These are phyloP conservation scores for Ifrita kowaldi DNA, from an alignment of 2,113 vertebrate species.

Conservation along the genomic window DNA sequence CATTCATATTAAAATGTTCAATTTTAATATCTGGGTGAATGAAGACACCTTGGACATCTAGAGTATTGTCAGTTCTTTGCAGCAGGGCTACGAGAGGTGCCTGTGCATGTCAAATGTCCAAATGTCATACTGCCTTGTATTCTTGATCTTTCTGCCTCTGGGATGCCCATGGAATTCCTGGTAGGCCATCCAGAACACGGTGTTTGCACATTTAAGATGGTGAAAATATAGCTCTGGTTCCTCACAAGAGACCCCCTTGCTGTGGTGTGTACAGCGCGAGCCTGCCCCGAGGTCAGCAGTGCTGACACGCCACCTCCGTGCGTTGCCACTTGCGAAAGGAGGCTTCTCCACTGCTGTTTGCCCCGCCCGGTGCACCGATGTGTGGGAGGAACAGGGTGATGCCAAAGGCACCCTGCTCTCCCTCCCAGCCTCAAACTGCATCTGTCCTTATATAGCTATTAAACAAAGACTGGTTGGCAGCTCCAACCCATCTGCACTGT, in stretches of 20 bases:
- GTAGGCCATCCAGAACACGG: fast-evolving
- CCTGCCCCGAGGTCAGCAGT: not conserved
- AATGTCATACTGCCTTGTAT: not conserved
- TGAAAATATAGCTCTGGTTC: not conserved
- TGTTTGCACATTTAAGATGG: fast-evolving
- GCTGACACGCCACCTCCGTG: not conserved
- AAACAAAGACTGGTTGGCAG: not conserved
- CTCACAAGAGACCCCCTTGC: not conserved
- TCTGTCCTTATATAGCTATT: not conserved
- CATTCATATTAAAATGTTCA: not conserved
- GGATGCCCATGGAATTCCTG: not conserved
- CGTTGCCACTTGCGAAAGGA: fast-evolving
- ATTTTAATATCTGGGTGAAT: not conserved
- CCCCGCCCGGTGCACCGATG: fast-evolving
- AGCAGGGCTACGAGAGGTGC: not conserved
- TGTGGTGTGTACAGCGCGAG: not conserved
- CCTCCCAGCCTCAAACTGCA: not conserved
- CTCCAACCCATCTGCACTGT: not conserved
- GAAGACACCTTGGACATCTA: not conserved
- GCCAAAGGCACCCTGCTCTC: not conserved
- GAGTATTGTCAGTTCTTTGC: not conserved
- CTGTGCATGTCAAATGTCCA: not conserved
- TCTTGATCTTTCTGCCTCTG: not conserved
- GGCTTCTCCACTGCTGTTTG: not conserved
- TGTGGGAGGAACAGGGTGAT: not conserved